Evolutionary conservation across 2,113 vertebrate genomes (phyloP).

Genomic region (Sylvia atricapilla): DNA sequence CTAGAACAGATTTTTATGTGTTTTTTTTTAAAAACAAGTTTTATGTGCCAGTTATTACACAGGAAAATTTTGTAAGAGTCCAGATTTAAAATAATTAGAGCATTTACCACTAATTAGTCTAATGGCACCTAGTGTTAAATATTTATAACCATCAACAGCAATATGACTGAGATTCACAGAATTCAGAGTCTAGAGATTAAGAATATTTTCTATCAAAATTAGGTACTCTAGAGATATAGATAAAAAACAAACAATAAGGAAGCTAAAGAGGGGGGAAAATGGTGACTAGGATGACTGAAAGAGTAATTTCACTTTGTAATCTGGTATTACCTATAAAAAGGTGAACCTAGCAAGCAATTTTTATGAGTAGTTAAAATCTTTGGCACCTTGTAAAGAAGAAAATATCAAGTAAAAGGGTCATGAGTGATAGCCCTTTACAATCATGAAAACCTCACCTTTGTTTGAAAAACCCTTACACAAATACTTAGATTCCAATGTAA

Average conservation of each 20-base stretch:
- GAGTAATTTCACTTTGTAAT: not conserved
- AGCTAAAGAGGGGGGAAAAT: not conserved
- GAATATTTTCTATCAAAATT: not conserved
- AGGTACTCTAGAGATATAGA: not conserved
- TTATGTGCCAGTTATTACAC: not conserved
- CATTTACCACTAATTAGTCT: not conserved
- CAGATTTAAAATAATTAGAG: not conserved
- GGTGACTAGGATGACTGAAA: not conserved
- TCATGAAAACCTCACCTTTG: not conserved
- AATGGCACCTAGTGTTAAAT: not conserved
- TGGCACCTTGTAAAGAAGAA: not conserved
- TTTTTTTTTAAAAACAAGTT: not conserved
- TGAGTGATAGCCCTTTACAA: not conserved
- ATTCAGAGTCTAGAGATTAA: not conserved
- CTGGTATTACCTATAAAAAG: not conserved
- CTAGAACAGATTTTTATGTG: not conserved
- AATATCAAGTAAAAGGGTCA: not conserved
- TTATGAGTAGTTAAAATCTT: not conserved
- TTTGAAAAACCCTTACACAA: not conserved
- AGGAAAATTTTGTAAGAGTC: not conserved
- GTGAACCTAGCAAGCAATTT: not conserved
- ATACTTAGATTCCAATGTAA: not conserved
- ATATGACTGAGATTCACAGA: not conserved
- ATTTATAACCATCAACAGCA: constrained; percentile 21
- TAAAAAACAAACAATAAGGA: not conserved